Conservation (phyloP, 2,797 vertebrate species). For the Urophycis tenuis region DNA sequence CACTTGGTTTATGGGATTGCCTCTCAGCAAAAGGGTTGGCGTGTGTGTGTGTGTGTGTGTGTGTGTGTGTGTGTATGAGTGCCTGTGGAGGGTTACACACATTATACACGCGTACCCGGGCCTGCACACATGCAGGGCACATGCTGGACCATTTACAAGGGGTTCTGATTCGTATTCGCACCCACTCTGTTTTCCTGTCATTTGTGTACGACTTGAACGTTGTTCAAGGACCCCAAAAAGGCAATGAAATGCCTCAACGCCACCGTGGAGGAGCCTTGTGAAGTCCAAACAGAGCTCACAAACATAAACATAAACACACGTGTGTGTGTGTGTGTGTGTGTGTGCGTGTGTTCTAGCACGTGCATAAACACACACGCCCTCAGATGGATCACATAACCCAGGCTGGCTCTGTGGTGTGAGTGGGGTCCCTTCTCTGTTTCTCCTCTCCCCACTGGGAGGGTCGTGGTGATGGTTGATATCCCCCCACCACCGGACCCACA, state of each 20-base stretch:
- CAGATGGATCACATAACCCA: background rate
- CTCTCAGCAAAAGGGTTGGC: slow-evolving; percentile 23
- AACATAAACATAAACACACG: background rate
- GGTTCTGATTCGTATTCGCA: background rate
- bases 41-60: background rate
- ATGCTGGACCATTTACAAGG: slow-evolving; percentile 17
- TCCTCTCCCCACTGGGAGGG: slow-evolving; percentile 4
- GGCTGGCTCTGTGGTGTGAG: slow-evolving; percentile 45
- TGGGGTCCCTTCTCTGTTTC: slow-evolving; percentile 28
- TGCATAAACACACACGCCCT: background rate
- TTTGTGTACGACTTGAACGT: background rate
- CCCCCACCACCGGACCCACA: slow-evolving; percentile 31
- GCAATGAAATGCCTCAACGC: background rate
- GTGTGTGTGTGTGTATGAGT: background rate
- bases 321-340: background rate
- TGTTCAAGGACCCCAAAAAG: background rate
- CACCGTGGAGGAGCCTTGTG: background rate
- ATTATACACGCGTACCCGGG: background rate
- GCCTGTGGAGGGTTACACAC: slow-evolving; percentile 5
- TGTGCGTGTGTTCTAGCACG: background rate
- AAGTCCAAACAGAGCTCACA: background rate
- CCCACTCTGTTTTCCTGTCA: background rate
- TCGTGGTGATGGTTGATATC: slow-evolving; percentile 31
- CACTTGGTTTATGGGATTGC: slow-evolving; percentile 29
- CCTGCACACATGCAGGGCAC: slow-evolving; percentile 4